A percentile compares a stretch with the other conserved stretches of the same genome.
These are phyloP conservation scores for Gymnopithys bicolor DNA, from an alignment of 2,797 vertebrate genomes.

Conservation along the genomic window DNA sequence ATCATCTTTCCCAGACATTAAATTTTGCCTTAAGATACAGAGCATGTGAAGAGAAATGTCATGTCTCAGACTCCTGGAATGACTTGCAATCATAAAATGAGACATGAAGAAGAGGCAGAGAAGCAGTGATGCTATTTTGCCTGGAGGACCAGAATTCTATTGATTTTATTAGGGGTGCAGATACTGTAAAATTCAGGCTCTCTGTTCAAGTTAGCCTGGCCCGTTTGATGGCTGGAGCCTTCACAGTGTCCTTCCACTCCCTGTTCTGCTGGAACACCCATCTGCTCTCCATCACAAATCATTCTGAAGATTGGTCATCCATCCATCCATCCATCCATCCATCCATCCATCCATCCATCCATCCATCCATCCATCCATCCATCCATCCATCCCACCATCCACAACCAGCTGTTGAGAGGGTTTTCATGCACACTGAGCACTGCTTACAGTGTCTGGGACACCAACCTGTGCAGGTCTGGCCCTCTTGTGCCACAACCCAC, in stretches of 20 bases:
- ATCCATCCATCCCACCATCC: no score
- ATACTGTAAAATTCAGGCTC: background rate
- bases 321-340: background rate
- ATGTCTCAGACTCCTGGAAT: background rate
- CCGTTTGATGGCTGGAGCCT: background rate
- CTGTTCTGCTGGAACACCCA: background rate
- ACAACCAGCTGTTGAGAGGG: accelerated
- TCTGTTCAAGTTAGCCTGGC: background rate
- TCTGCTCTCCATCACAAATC: background rate
- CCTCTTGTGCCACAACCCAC: background rate
- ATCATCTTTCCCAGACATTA: background rate
- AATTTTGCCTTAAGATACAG: background rate
- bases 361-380: background rate
- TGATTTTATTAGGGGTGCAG: background rate
- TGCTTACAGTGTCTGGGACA: background rate
- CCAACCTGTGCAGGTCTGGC: background rate
- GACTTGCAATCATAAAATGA: background rate
- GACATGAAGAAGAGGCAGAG: background rate
- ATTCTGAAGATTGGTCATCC: background rate
- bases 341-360: no score
- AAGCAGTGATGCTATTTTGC: background rate
- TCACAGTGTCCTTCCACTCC: background rate
- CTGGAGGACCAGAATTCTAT: background rate
- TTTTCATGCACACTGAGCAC: background rate
- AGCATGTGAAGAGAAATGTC: slow-evolving; percentile 14